A percentile compares a stretch with the other conserved stretches of the same genome.
Evolutionary conservation across 2,797 vertebrate genomes (phyloP).

Genomic region (Tauraco hartlaubi): DNA sequence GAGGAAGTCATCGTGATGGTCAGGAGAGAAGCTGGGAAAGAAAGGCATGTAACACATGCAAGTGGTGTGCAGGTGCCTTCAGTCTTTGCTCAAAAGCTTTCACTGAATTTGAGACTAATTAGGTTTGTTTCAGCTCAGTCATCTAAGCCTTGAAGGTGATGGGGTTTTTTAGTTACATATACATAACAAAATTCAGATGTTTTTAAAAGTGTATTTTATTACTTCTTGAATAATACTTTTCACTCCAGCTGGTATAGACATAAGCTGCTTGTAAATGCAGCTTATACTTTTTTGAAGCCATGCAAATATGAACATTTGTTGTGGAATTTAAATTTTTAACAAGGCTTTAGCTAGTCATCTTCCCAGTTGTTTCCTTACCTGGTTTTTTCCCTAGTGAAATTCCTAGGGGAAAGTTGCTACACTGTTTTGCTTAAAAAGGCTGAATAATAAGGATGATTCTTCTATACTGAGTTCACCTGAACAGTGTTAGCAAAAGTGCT

Average conservation of each 20-base stretch:
- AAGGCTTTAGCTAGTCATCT: neutral
- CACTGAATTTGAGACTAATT: neutral
- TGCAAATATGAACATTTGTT: neutral
- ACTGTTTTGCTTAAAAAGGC: neutral
- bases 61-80: neutral
- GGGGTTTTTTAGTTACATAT: neutral
- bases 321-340: neutral
- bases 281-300: neutral
- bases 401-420: neutral
- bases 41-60: rapidly evolving
- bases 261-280: neutral
- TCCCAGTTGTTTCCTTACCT: neutral
- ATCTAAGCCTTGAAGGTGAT: neutral
- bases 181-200: neutral
- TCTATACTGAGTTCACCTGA: neutral
- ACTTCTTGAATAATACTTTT: neutral
- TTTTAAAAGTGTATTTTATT: neutral
- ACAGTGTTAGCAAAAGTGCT: neutral
- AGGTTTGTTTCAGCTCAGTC: neutral
- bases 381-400: neutral
- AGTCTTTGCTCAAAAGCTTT: neutral
- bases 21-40: neutral
- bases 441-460: neutral
- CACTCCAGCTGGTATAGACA: neutral
- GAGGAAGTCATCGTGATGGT: neutral